These are phyloP conservation scores for Lasioglossum lativentre DNA, from an alignment of 2,888 invertebrate genomes.

Conservation along the genomic window DNA sequence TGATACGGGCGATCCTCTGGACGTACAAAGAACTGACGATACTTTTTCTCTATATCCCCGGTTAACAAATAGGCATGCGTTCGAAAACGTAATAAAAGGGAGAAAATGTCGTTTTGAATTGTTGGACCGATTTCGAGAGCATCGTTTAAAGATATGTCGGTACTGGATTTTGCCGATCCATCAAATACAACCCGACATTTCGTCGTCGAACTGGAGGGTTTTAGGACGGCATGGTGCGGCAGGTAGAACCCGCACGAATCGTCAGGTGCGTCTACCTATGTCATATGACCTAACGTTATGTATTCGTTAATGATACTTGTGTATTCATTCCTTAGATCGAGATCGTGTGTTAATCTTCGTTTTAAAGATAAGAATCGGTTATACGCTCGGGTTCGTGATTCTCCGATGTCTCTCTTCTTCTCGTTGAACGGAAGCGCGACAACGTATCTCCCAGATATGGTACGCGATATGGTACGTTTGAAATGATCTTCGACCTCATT, in stretches of 20 bases:
- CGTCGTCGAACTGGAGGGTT: background rate
- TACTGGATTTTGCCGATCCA: background rate
- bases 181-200: background rate
- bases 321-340: background rate
- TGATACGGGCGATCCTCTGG: background rate
- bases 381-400: background rate
- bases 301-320: too few relatives aligned
- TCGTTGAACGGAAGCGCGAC: background rate
- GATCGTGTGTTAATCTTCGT: background rate
- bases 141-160: slow-evolving; percentile 5
- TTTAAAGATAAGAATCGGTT: slow-evolving; percentile 20
- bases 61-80: background rate
- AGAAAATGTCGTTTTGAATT: background rate
- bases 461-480: background rate
- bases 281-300: too few relatives aligned
- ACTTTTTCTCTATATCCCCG: slow-evolving; percentile 14
- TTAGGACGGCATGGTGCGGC: slow-evolving; percentile 17
- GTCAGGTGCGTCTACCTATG: background rate
- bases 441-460: background rate
- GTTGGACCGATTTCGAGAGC: background rate
- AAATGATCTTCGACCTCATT: slow-evolving; percentile 11
- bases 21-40: too few relatives aligned
- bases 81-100: background rate
- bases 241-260: background rate
- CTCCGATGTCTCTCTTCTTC: background rate